Evolutionary conservation across 2,113 vertebrate genomes (phyloP).

Genomic region (Platysternon megacephalum): DNA sequence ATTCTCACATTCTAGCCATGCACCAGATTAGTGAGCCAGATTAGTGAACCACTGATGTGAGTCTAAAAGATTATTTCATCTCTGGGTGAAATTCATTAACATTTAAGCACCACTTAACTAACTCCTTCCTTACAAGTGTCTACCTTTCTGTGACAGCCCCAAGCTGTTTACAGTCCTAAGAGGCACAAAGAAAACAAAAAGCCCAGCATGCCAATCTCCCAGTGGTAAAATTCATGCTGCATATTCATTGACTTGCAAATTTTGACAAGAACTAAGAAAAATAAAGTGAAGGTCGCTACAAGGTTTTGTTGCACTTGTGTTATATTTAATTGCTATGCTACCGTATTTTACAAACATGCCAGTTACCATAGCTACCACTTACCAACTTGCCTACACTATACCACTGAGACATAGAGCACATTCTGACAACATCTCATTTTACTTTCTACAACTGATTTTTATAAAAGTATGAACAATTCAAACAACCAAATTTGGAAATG

Average conservation of each 20-base stretch:
- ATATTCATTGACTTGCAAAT: conserved; percentile 52
- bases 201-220: background rate
- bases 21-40: background rate
- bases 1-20: background rate
- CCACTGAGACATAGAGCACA: background rate
- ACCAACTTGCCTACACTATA: background rate
- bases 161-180: conserved; percentile 48
- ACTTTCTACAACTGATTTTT: background rate
- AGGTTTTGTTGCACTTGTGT: background rate
- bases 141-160: conserved; percentile 48
- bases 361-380: background rate
- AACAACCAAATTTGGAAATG: background rate
- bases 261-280: conserved; percentile 17
- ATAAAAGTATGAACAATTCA: background rate
- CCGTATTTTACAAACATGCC: background rate
- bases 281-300: background rate
- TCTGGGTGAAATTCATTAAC: conserved; percentile 73
- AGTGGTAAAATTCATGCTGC: background rate
- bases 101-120: conserved; percentile 71
- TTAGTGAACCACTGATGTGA: background rate
- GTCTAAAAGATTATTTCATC: conserved; percentile 59
- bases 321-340: background rate
- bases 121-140: conserved; percentile 58
- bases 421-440: background rate
- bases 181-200: background rate